Base-by-base conservation (phyloP, 2,113 vertebrate species). In the Lophius piscatorius region DNA sequence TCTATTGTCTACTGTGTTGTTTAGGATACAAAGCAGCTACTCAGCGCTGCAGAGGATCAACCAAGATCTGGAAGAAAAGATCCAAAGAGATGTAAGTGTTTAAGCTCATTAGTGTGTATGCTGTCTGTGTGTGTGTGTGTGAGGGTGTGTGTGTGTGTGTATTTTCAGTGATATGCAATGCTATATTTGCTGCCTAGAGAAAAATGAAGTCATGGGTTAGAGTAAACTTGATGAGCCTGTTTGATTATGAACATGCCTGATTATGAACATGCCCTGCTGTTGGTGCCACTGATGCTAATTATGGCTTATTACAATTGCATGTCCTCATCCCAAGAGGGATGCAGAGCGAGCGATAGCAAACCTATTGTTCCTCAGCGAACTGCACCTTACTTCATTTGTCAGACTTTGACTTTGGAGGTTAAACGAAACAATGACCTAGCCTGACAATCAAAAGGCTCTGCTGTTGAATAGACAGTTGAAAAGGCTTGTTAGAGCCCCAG, bases 31-130 rank as follows among this genome's bases (percentile, higher is more conserved):
- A 79, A 98, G 95, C 86, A 95, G 96, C 88, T 99, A 99, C 80
- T 95, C 96, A 0, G 95, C 95, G 29, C 94, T 97, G 51, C 97
- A 98, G 88, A 92, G 95, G 89, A 93, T 94, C 83, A 99, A 98
- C 84, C 96, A 99, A 85, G 97, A 99, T 66, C 90, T 99, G 76
- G 97, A 99, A 87, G 97, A 99, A 70, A 99, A 97, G 90, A 91
- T 98, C 81, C 95, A 98, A 50, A 70, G 87, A 81, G 84, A 88
- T 68, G 91, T 92, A 72, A 89, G 89, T 84, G 38, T 64, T 21
- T 16, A 31, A 49, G 26, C 10, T 35, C 39, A n/a, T 13, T 5
- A 21, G 42, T 34, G n/a, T 35, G 46, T 31, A n/a, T 44, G 36
- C n/a, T n/a, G n/a, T n/a, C n/a, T 18, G 13, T 10, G 18, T 23